Base-by-base conservation (phyloP, 2,888 invertebrate species). In the Leptinotarsa rubiginosa region DNA sequence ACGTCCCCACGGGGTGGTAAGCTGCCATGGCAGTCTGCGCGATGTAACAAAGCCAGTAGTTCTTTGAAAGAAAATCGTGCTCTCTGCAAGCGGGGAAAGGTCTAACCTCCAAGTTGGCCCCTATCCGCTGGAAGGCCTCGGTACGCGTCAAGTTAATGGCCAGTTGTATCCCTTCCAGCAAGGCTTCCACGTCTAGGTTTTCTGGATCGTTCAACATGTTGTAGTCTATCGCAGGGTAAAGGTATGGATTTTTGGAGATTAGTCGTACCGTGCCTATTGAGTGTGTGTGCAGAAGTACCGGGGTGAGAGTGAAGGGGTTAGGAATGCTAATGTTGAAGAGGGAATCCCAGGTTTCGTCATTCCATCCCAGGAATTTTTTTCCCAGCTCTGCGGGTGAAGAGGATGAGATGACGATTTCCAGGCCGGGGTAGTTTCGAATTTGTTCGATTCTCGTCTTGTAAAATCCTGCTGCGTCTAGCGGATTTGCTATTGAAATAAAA, bases 1-100 rank as follows among this genome's bases (percentile, higher is more conserved):
- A 92, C 0, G 93, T 92, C 4, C 91, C 92, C 77, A 92, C 89
- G 79, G 92, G 92, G 85, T 93, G 93, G 81, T 92, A 92, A 5
- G 70, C 70, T 1, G 72, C 59, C 52, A 69, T 47, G 2, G 76
- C 47, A 16, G 69, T 54, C 31, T 78, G 78, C 50, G 75, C 69
- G 41, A 78, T 69, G 20, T 65, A 75, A 69, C 78, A 78, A 47
- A 70, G 59, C 78, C 78, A 78, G 50, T 68, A 78, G 10, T 72
- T 16, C 65, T 75, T 77, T 1, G 76, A 76, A 15, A 73, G 31
- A 65, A 72, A 78, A 16, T 67, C 50, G 64, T 69, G 18, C 13
- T 22, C 47, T 18, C 16, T 47, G 49, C 78, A 78, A 49, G 73
- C 73, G 13, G 71, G 69, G 2, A 76, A 50, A 5, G 67, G 75